Conservation (phyloP, 2,113 vertebrate genomes). For the Pelodiscus sinensis region DNA sequence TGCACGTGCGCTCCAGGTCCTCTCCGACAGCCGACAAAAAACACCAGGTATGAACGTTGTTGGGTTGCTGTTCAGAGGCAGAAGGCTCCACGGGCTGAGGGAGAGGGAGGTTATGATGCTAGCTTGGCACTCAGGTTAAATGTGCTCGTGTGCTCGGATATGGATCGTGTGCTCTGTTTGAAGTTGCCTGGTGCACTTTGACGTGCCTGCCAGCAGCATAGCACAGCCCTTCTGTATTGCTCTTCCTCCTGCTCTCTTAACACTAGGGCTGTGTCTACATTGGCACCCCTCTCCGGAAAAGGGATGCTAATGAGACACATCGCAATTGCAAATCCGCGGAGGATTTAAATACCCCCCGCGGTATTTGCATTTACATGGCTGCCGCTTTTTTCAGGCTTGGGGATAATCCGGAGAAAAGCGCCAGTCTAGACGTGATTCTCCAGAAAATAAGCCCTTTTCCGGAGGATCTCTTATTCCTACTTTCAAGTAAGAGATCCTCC, state of each 20-base stretch:
- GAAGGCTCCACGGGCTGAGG: background rate
- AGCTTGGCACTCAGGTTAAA: background rate
- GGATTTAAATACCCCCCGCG: no score
- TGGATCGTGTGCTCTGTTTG: background rate
- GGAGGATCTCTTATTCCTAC: no score
- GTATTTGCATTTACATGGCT: no score
- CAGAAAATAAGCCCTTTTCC: no score
- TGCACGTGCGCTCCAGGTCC: slow-evolving; percentile 86
- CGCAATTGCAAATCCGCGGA: no score
- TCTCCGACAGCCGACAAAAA: slow-evolving; percentile 83
- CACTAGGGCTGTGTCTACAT: no score
- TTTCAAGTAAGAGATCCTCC: no score
- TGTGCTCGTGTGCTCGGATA: fast-evolving
- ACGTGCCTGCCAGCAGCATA: background rate
- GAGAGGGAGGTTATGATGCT: fast-evolving
- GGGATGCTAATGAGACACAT: no score
- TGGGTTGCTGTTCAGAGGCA: fast-evolving
- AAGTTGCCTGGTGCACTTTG: background rate
- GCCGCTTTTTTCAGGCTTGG: no score
- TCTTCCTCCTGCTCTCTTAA: background rate
- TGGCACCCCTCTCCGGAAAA: no score
- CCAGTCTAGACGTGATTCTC: no score
- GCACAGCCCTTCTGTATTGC: background rate
- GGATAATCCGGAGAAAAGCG: no score
- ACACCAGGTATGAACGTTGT: slow-evolving; percentile 80